Evolutionary conservation across 2,113 vertebrate genomes (phyloP).

Genomic region (Reinhardtius hippoglossoides): DNA sequence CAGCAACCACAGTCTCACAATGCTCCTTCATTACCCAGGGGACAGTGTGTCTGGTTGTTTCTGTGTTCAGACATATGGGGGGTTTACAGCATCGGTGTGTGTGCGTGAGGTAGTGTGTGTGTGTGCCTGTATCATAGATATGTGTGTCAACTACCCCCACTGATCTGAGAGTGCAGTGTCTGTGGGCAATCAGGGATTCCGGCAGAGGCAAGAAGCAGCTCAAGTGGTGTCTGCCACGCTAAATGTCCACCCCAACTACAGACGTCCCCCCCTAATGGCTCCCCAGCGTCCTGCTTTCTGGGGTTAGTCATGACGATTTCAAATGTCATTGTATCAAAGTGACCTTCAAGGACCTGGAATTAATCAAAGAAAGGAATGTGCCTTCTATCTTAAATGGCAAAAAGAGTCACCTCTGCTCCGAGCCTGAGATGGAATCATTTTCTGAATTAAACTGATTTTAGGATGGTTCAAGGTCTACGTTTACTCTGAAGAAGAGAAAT

Average conservation of each 20-base stretch:
- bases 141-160: conserved; percentile 43
- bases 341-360: conserved; percentile 76
- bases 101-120: conserved; percentile 1
- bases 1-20: conserved; percentile 70
- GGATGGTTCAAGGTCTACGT: neutral
- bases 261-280: conserved; percentile 50
- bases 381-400: conserved; percentile 67
- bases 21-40: conserved; percentile 79
- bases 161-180: conserved; percentile 35
- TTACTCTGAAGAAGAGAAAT: neutral
- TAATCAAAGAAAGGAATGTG: conserved; percentile 67
- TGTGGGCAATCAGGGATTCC: conserved; percentile 48
- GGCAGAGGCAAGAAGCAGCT: conserved; percentile 35
- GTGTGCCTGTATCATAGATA: conserved; percentile 31
- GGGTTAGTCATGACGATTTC: conserved; percentile 65
- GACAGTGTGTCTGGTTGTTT: conserved; percentile 65
- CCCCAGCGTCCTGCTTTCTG: conserved; percentile 47
- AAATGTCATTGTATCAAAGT: conserved; percentile 77
- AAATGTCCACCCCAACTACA: conserved; percentile 30
- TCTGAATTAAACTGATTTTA: conserved; percentile 23
- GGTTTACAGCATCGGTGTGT: conserved; percentile 15
- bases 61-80: conserved; percentile 57
- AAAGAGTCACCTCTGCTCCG: conserved; percentile 61
- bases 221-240: conserved; percentile 38
- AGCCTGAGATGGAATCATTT: conserved; percentile 35